phyloP scores from a whole-genome alignment of 2,888 invertebrate genomes.

The Papilio demoleus region DNA sequence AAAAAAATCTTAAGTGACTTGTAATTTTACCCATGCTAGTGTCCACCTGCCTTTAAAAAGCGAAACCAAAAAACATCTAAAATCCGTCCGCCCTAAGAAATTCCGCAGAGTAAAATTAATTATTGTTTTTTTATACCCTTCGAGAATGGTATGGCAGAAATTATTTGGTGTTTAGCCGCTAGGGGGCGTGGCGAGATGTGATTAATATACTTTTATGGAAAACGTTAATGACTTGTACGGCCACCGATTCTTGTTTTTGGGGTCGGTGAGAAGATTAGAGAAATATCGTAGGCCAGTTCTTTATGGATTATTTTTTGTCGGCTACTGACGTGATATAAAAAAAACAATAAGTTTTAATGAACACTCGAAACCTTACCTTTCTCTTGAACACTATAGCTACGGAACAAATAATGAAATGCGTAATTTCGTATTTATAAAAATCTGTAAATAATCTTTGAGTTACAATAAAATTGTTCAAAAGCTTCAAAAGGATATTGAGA shows the following conservation, averaged over 20 bases:
- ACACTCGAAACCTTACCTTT: slow-evolving; percentile 8
- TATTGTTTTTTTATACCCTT: slow-evolving; percentile 69
- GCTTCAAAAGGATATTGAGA: too few relatives aligned
- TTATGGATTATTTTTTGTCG: slow-evolving; percentile 28
- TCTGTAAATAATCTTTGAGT: too few relatives aligned
- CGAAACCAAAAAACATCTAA: slow-evolving; percentile 50
- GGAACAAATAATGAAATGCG: not conserved
- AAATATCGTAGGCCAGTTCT: slow-evolving; percentile 35
- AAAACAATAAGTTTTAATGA: slow-evolving; percentile 21
- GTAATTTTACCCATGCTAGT: too few relatives aligned
- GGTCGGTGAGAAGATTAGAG: slow-evolving; percentile 44
- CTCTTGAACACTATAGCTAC: not conserved
- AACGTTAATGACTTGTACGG: slow-evolving; percentile 72
- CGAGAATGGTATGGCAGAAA: slow-evolving; percentile 75
- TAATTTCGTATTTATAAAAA: too few relatives aligned
- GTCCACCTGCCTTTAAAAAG: slow-evolving; percentile 64
- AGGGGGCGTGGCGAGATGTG: slow-evolving; percentile 73
- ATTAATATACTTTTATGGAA: slow-evolving; percentile 81
- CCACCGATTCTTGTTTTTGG: slow-evolving; percentile 53
- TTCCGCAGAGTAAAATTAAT: slow-evolving; percentile 77
- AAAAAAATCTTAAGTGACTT: too few relatives aligned
- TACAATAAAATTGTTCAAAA: not conserved
- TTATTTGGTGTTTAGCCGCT: slow-evolving; percentile 82
- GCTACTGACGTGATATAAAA: slow-evolving; percentile 10
- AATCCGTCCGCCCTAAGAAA: slow-evolving; percentile 64